phyloP scores from a whole-genome alignment of 2,797 vertebrate species.

The Sebastes reedi region DNA sequence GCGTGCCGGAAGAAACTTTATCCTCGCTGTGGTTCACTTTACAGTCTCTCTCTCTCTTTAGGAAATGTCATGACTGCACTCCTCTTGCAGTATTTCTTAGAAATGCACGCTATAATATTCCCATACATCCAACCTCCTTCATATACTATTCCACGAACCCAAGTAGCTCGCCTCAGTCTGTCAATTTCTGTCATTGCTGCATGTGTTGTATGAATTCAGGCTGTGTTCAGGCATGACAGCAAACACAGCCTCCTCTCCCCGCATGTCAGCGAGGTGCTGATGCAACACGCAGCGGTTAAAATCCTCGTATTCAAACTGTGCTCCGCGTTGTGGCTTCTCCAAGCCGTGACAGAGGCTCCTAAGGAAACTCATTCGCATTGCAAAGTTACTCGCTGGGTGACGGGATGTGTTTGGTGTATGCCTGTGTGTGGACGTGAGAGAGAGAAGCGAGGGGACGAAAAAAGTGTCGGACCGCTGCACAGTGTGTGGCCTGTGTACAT shows the following conservation, averaged over 20 bases:
- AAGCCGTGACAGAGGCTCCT: slow-evolving; percentile 19
- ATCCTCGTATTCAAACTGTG: slow-evolving; percentile 20
- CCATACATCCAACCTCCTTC: background rate
- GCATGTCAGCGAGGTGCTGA: slow-evolving; percentile 40
- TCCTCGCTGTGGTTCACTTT: background rate
- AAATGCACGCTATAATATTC: background rate
- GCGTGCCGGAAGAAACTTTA: background rate
- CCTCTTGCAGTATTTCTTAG: background rate
- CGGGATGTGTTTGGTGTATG: background rate
- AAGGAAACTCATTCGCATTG: slow-evolving; percentile 46
- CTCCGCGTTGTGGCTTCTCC: slow-evolving; percentile 31
- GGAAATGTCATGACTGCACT: background rate
- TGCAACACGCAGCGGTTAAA: slow-evolving; percentile 37
- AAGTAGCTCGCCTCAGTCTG: background rate
- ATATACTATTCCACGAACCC: background rate
- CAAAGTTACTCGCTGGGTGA: slow-evolving; percentile 24
- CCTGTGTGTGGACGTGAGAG: background rate
- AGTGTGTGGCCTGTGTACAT: background rate
- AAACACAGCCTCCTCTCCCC: slow-evolving; percentile 18
- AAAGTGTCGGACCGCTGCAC: background rate
- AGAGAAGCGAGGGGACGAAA: background rate
- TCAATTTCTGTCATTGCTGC: slow-evolving; percentile 19
- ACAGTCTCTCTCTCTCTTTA: background rate
- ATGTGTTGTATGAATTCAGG: slow-evolving; percentile 27
- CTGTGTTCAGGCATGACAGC: slow-evolving; percentile 36